These are phyloP conservation scores for Drosophila tanythrix DNA, from an alignment of 2,888 invertebrate species.

Conservation along the genomic window DNA sequence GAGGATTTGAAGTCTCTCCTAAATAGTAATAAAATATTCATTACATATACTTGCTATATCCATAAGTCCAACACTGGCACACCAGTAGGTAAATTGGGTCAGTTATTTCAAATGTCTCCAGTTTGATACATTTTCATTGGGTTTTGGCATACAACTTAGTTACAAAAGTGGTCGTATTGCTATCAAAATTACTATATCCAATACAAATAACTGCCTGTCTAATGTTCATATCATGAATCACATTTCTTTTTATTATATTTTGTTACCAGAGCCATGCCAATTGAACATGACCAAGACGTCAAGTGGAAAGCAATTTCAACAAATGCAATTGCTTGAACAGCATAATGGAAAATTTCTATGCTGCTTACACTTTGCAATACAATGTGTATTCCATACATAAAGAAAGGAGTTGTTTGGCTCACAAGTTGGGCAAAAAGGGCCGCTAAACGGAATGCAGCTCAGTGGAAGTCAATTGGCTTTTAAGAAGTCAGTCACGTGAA, in stretches of 20 bases:
- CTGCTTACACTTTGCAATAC: background rate
- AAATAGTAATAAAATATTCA: background rate
- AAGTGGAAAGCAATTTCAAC: slow-evolving; percentile 69
- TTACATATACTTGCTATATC: background rate
- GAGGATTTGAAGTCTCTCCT: background rate
- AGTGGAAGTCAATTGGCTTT: slow-evolving; percentile 75
- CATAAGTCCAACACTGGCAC: background rate
- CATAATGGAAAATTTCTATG: slow-evolving; percentile 61
- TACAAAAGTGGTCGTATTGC: slow-evolving; percentile 9
- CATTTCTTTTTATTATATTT: slow-evolving; percentile 8
- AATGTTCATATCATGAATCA: slow-evolving; percentile 19
- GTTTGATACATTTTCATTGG: background rate
- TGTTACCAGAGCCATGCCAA: slow-evolving; percentile 1
- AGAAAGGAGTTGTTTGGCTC: slow-evolving; percentile 29
- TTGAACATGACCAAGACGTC: slow-evolving; percentile 40
- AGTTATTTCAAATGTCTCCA: background rate
- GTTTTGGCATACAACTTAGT: background rate
- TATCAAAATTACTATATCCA: slow-evolving; percentile 33
- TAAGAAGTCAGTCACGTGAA: slow-evolving; percentile 74
- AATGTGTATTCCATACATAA: slow-evolving; percentile 13
- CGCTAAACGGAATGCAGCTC: slow-evolving; percentile 52
- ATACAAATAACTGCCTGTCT: slow-evolving; percentile 22
- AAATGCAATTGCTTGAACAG: slow-evolving; percentile 62
- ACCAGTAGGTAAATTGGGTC: background rate
- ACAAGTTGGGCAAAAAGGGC: slow-evolving; percentile 26